Base-by-base conservation (phyloP, 1,140 invertebrate genomes). In the Cheumatopsyche charites region DNA sequence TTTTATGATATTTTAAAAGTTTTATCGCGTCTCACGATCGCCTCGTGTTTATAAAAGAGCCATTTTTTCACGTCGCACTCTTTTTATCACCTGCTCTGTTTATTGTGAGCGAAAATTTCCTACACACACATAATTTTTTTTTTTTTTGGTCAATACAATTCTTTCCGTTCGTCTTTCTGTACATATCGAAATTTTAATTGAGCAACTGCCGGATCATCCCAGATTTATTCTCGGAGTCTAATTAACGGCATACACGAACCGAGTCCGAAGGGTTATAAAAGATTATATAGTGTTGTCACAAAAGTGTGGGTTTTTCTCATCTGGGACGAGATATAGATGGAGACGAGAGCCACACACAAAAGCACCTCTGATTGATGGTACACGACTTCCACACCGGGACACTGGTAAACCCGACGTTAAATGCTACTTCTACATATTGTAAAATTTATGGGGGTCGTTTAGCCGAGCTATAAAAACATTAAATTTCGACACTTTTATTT, bases 401-500 rank as follows among this genome's bases (percentile, higher is more conserved):
- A 58, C 72, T 45, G 26, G 55, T 67, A 65, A 71, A 68, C 73
- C 42, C 55, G 62, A 71, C 73, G 43, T 65, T 66, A 74, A 74
- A 72, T 47, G 68, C 62, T 75, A 67, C 74, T 71, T 55, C 68
- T 73, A 73, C 74, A 73, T 76, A 76, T 76, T 76, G 72, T 76
- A 73, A 73, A 76, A 76, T 76, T 76, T 76, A 76, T 76, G 65
- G 74, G 58, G 74, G 72, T 73, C 65, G 74, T 76, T 76, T 71
- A 73, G 67, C 23, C 21, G 58, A 29, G 65, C 72, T 71, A 76
- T 76, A 76, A 76, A 76, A 76, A 73, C 74, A 76, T 76, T 76
- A 76, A 76, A 76, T 76, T 76, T 76, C 74, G 74, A 76, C 74
- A 76, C 74, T 71, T 73, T 76, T 76, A 76, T 36, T 36, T 36